A percentile compares a stretch with the other conserved stretches of the same genome.
Evolutionary conservation across 2,888 invertebrate genomes (phyloP).

Genomic region (Dryadula phaetusa): DNA sequence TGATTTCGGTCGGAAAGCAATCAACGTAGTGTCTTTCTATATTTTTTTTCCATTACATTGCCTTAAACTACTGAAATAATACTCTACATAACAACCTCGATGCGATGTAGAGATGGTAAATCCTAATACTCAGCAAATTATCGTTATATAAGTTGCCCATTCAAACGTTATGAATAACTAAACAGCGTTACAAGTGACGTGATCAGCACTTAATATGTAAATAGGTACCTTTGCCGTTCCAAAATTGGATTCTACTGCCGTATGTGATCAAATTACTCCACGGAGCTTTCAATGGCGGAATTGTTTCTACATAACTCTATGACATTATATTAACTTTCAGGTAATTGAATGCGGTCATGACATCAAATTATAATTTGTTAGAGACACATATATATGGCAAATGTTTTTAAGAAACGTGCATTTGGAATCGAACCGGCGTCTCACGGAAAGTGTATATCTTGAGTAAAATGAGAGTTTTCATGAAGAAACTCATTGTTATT

Average conservation of each 20-base stretch:
- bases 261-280: conserved; percentile 5
- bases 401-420: too few relatives aligned
- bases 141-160: conserved; percentile 16
- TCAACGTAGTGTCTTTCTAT: too few relatives aligned
- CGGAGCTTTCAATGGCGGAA: neutral
- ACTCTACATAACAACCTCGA: too few relatives aligned
- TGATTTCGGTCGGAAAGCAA: too few relatives aligned
- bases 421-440: too few relatives aligned
- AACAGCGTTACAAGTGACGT: conserved; percentile 32
- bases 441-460: too few relatives aligned
- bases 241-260: conserved; percentile 27
- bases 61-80: too few relatives aligned
- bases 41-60: too few relatives aligned
- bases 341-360: neutral
- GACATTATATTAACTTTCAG: neutral
- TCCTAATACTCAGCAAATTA: neutral
- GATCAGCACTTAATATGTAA: conserved; percentile 26
- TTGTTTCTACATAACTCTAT: neutral
- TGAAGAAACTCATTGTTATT: too few relatives aligned
- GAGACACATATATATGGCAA: too few relatives aligned
- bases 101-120: neutral
- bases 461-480: too few relatives aligned
- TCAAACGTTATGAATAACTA: conserved; percentile 38
- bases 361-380: neutral
- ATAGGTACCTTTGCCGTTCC: conserved; percentile 24